phyloP scores from a whole-genome alignment of 2,113 vertebrate species.

The Phalacrocorax aristotelis region DNA sequence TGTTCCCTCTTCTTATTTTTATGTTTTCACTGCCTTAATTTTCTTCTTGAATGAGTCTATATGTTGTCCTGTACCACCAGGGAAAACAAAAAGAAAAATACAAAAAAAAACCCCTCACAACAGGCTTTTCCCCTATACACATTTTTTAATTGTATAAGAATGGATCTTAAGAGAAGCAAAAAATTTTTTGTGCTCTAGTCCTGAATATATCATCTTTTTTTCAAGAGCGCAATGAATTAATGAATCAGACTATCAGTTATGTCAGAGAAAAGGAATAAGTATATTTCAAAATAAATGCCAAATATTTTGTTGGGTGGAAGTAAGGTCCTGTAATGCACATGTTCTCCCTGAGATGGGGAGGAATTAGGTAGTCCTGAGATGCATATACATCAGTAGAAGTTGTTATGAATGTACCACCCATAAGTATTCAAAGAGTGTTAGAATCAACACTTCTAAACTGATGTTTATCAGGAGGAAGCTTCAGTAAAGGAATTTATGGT shows the following conservation, averaged over 20 bases:
- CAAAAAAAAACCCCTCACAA: background rate
- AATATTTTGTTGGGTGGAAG: background rate
- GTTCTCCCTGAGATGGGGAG: background rate
- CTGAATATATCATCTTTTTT: background rate
- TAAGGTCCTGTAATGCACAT: background rate
- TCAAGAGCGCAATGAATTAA: background rate
- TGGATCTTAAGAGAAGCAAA: background rate
- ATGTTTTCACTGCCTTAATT: background rate
- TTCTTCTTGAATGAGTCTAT: background rate
- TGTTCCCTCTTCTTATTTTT: background rate
- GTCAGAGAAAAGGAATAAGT: background rate
- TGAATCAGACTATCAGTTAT: background rate
- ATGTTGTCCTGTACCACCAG: background rate
- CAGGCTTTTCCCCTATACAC: background rate
- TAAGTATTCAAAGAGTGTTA: background rate
- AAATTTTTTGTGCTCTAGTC: background rate
- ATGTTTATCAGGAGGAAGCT: background rate
- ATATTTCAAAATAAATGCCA: background rate
- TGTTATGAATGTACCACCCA: background rate
- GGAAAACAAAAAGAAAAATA: background rate
- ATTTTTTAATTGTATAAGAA: background rate
- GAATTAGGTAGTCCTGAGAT: background rate
- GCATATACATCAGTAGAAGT: background rate
- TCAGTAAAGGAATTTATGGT: background rate
- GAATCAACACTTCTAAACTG: background rate